Percentiles rank a stretch among this genome's conserved stretches.
These are phyloP conservation scores for Pandemis heparana DNA, from an alignment of 2,888 invertebrate species.

Conservation along the genomic window DNA sequence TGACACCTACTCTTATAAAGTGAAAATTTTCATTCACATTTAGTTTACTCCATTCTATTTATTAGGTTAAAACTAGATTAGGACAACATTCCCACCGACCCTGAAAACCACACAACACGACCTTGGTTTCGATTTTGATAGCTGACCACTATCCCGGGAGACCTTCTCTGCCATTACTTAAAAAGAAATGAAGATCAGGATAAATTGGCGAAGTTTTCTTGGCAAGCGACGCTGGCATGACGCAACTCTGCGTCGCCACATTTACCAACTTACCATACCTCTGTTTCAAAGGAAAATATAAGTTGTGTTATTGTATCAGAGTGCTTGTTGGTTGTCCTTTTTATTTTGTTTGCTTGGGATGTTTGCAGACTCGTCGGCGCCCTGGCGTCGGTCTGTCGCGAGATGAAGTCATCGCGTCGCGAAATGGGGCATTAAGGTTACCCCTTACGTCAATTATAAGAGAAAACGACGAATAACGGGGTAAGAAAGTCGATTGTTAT, in stretches of 20 bases:
- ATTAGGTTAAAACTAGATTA: background rate
- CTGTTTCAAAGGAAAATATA: background rate
- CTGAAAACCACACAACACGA: conserved; percentile 43
- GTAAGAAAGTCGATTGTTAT: conserved; percentile 1
- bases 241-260: conserved; percentile 59
- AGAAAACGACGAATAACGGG: conserved; percentile 25
- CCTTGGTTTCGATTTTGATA: conserved; percentile 60
- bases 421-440: conserved; percentile 32
- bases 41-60: background rate
- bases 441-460: conserved; percentile 29
- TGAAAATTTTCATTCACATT: no score
- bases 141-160: conserved; percentile 42
- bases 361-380: conserved; percentile 63
- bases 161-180: conserved; percentile 45
- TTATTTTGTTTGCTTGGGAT: conserved; percentile 47
- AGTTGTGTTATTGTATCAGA: background rate
- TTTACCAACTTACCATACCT: conserved; percentile 11
- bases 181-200: conserved; percentile 48
- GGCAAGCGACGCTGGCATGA: conserved; percentile 61
- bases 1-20: no score
- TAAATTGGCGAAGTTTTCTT: conserved; percentile 58
- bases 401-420: conserved; percentile 41
- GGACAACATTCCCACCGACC: background rate
- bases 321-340: conserved; percentile 7
- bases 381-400: conserved; percentile 49